Evolutionary conservation across 2,113 vertebrate species (phyloP).

Genomic region (Chaetura pelagica): DNA sequence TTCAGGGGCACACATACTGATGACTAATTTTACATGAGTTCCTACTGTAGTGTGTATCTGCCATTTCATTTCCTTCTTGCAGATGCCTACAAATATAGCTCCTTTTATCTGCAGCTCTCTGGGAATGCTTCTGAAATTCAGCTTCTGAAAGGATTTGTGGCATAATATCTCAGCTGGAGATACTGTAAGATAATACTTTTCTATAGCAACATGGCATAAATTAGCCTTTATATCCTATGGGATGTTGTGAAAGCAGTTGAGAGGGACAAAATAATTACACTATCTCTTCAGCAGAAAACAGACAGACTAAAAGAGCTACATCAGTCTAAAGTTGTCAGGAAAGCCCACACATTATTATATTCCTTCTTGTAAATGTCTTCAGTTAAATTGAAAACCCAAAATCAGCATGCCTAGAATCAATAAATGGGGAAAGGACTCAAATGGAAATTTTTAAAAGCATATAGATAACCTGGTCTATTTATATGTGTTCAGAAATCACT

Average conservation of each 20-base stretch:
- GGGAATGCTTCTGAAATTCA: conserved; percentile 51
- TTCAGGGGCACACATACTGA: background rate
- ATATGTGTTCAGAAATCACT: background rate
- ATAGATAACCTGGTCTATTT: background rate
- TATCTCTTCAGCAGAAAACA: conserved; percentile 29
- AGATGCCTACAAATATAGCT: conserved; percentile 36
- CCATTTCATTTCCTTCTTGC: conserved; percentile 37
- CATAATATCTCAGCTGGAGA: conserved; percentile 56
- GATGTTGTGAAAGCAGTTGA: conserved; percentile 43
- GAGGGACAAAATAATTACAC: conserved; percentile 64
- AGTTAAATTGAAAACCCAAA: background rate
- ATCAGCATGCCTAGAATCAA: background rate
- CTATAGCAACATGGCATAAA: conserved; percentile 4
- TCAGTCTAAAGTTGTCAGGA: conserved; percentile 10
- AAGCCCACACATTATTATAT: background rate
- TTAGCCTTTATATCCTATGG: conserved; percentile 52
- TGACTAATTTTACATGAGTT: conserved; percentile 37
- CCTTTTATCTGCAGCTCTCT: conserved; percentile 40
- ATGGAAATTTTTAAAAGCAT: background rate
- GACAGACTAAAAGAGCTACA: conserved; percentile 4
- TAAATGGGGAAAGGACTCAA: background rate
- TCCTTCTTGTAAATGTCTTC: background rate
- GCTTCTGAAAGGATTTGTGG: conserved; percentile 45
- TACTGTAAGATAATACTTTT: conserved; percentile 59
- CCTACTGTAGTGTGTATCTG: background rate